Conservation (phyloP, 2,113 vertebrate species). For the Andinoacara biseriatus region DNA sequence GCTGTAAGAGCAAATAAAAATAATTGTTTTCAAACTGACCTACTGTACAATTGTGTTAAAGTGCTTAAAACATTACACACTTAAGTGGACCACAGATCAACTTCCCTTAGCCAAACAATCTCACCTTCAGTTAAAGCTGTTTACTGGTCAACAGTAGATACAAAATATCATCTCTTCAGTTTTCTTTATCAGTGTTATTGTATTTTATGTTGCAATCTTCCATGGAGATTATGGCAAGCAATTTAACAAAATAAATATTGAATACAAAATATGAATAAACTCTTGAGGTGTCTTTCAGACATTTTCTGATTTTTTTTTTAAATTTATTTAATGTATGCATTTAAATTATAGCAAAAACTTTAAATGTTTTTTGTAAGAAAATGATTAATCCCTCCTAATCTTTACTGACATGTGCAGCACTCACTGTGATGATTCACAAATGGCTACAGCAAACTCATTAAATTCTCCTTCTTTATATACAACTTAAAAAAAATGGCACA, state of each 20-base stretch:
- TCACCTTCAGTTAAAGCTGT: background rate
- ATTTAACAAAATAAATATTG: background rate
- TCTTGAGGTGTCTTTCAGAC: background rate
- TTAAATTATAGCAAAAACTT: background rate
- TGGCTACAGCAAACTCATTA: background rate
- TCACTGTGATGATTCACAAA: background rate
- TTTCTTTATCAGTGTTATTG: background rate
- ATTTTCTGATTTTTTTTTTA: background rate
- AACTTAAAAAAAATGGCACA: background rate
- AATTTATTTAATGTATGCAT: background rate
- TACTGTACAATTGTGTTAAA: background rate
- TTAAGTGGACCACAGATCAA: background rate
- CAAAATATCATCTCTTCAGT: background rate
- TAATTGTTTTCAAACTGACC: background rate
- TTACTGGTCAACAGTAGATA: background rate
- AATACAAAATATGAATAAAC: background rate
- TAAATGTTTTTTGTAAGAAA: background rate
- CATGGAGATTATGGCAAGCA: background rate
- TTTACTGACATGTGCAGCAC: background rate
- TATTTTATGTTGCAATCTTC: background rate
- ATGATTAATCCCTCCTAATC: background rate
- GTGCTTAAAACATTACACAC: background rate
- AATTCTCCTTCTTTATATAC: background rate
- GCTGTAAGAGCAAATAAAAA: background rate
- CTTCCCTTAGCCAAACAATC: background rate